Evolutionary conservation across 30 jellyfish, hydroid and myxozoan species (phyloP).

Genomic region (Aurelia coerulea): DNA sequence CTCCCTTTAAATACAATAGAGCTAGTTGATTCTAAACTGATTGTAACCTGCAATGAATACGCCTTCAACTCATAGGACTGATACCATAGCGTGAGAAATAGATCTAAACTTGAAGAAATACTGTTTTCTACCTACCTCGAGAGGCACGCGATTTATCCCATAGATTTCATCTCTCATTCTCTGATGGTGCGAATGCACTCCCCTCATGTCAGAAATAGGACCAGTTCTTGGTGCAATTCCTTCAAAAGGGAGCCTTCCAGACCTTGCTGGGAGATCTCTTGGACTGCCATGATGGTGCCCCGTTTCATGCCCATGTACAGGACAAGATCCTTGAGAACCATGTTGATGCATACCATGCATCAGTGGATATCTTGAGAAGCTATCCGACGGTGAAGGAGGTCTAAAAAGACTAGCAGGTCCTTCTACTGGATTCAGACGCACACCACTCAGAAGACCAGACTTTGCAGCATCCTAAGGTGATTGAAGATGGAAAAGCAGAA

Average conservation of each 20-base stretch:
- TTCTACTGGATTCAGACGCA: constrained; percentile 67
- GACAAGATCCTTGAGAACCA: constrained; percentile 87
- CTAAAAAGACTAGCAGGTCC: constrained; percentile 73
- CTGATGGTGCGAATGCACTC: constrained; percentile 85
- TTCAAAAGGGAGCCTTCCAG: constrained; percentile 87
- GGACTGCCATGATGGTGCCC: constrained; percentile 96
- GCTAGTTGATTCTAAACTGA: no score
- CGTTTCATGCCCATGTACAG: constrained; percentile 98
- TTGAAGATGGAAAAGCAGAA: background rate
- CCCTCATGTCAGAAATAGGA: constrained; percentile 71
- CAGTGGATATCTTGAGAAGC: constrained; percentile 73
- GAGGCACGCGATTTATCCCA: constrained; percentile 63
- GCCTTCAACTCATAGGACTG: no score
- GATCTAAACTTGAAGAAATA: no score
- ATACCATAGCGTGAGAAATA: no score
- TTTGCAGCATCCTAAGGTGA: constrained; percentile 48
- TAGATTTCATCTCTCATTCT: constrained; percentile 89
- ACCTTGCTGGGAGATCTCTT: constrained; percentile 72
- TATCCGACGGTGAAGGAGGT: constrained; percentile 92
- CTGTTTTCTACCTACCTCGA: constrained; percentile 58
- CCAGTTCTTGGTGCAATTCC: constrained; percentile 59
- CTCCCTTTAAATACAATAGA: no score
- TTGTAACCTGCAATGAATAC: no score
- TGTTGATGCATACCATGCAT: constrained; percentile 80
- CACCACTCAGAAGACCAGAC: constrained; percentile 58